Conservation (phyloP, 2,888 invertebrate genomes). For the Ischnura elegans region DNA sequence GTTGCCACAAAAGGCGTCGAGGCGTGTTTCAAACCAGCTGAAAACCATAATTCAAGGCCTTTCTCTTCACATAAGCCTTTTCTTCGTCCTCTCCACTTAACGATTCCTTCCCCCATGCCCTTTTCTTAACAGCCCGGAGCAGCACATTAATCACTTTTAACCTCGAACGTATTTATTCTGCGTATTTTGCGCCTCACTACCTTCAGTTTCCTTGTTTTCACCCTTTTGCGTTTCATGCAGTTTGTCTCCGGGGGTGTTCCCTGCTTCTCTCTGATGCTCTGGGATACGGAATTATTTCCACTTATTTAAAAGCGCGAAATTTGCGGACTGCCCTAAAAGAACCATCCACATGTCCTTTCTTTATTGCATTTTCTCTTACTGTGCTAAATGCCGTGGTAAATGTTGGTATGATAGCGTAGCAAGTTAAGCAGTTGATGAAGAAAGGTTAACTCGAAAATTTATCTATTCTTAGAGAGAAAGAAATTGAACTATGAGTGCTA, state of each 20-base stretch:
- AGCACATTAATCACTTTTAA: constrained; percentile 1
- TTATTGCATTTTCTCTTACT: too few relatives aligned
- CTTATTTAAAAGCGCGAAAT: too few relatives aligned
- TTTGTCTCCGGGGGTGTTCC: neutral
- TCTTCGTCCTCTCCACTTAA: neutral
- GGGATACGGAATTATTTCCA: too few relatives aligned
- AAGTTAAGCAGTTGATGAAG: too few relatives aligned
- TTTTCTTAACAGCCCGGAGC: neutral
- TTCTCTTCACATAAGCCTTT: neutral
- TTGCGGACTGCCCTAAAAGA: too few relatives aligned
- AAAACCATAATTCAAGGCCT: neutral
- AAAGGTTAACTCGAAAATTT: too few relatives aligned
- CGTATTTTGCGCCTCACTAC: neutral
- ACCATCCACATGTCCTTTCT: too few relatives aligned
- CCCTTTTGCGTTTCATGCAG: neutral
- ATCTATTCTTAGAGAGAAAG: too few relatives aligned
- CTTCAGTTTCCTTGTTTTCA: neutral
- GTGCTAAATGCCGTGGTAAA: too few relatives aligned
- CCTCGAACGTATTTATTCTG: constrained; percentile 17
- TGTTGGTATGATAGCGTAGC: too few relatives aligned
- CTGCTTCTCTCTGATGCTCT: too few relatives aligned
- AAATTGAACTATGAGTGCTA: too few relatives aligned
- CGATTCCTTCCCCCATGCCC: neutral
- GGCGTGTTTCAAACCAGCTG: neutral
- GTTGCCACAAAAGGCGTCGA: neutral